Conservation (phyloP, 2,888 invertebrate species). For the Pyrrhosoma nymphula region DNA sequence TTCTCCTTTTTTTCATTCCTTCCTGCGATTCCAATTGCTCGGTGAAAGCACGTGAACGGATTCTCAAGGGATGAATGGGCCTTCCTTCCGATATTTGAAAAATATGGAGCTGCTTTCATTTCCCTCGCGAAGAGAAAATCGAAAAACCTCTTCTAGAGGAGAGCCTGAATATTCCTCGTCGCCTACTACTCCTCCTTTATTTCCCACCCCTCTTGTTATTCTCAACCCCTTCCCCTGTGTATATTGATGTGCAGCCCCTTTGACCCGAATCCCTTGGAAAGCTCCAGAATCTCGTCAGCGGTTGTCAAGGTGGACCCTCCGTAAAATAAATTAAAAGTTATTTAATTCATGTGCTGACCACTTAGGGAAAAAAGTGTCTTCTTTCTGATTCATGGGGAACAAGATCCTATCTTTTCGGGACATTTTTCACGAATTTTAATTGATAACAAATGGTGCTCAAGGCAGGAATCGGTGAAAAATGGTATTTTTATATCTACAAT, state of each 20-base stretch:
- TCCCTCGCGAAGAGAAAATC: neutral
- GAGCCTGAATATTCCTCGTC: neutral
- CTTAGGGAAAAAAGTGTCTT: no score
- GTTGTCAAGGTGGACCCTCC: neutral
- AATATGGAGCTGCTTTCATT: neutral
- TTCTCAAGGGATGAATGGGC: neutral
- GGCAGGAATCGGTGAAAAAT: no score
- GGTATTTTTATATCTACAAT: no score
- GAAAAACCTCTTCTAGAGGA: neutral
- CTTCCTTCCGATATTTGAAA: constrained; percentile 1
- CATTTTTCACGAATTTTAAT: no score
- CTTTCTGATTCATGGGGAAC: no score
- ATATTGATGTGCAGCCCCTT: no score
- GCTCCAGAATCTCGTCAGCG: neutral
- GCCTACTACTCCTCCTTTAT: no score
- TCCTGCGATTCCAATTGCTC: neutral
- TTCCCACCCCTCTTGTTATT: neutral
- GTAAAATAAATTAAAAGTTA: neutral
- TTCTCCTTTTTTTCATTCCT: neutral
- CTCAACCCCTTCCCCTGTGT: neutral
- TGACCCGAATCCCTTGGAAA: neutral
- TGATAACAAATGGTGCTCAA: no score
- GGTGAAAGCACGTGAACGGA: neutral
- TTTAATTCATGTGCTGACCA: no score
- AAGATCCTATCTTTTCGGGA: no score